phyloP scores from a whole-genome alignment of 2,797 vertebrate species.

The Siniperca scherzeri region DNA sequence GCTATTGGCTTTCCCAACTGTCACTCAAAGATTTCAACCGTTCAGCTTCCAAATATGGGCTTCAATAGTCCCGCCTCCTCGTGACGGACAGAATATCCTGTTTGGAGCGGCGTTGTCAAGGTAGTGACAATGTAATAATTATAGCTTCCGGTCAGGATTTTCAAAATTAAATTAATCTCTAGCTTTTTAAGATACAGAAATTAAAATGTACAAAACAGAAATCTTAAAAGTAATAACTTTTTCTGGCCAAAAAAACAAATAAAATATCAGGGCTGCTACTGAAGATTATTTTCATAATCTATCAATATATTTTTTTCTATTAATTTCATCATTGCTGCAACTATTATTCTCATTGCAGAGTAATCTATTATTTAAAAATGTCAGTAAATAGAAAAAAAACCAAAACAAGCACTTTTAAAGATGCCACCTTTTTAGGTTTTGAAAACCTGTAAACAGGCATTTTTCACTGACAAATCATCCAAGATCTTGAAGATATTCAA shows the following conservation, averaged over 20 bases:
- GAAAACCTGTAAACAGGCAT: too few relatives aligned
- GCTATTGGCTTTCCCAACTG: constrained; percentile 65
- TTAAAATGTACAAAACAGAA: neutral
- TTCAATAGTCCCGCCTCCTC: constrained; percentile 55
- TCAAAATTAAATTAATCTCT: constrained; percentile 45
- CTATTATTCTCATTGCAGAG: neutral
- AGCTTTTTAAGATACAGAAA: neutral
- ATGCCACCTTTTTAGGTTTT: neutral
- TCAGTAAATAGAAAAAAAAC: neutral
- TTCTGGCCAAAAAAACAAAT: neutral
- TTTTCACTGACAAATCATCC: neutral
- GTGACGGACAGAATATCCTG: constrained; percentile 32
- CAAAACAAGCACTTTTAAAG: too few relatives aligned
- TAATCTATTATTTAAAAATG: neutral
- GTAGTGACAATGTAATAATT: accelerated
- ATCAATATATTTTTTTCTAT: too few relatives aligned
- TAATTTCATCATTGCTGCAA: neutral
- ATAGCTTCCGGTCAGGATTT: constrained; percentile 54
- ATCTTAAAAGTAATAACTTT: neutral
- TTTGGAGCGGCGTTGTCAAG: constrained; percentile 31
- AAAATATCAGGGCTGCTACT: neutral
- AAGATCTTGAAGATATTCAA: neutral
- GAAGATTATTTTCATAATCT: too few relatives aligned
- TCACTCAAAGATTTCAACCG: constrained; percentile 57
- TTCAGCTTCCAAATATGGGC: constrained; percentile 66